Evolutionary conservation across 2,113 vertebrate species (phyloP).

Genomic region (Clarias batrachus): DNA sequence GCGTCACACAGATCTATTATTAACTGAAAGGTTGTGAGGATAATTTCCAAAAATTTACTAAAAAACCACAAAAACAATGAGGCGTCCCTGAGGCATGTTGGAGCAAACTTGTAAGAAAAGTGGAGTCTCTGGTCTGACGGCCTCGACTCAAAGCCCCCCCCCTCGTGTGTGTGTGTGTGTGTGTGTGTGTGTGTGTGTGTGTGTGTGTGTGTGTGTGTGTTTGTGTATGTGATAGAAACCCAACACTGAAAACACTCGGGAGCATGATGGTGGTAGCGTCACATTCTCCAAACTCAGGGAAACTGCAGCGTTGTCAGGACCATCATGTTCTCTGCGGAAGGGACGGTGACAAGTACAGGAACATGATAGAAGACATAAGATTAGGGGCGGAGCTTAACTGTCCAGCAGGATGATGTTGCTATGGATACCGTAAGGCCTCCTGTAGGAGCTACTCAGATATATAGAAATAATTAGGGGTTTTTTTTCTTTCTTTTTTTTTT

Average conservation of each 20-base stretch:
- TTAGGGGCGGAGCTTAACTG: neutral
- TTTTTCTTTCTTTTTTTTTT: neutral
- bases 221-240: neutral
- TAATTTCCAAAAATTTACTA: neutral
- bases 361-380: neutral
- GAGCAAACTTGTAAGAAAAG: neutral
- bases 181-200: too few relatives aligned
- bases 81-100: neutral
- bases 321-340: too few relatives aligned
- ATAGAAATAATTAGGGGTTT: too few relatives aligned
- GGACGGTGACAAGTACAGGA: neutral
- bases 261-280: neutral
- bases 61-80: neutral
- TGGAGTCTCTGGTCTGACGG: neutral
- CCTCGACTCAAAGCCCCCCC: neutral
- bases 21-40: neutral
- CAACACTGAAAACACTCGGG: neutral
- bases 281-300: neutral
- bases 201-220: too few relatives aligned
- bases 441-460: too few relatives aligned
- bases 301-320: neutral
- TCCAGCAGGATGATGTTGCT: neutral
- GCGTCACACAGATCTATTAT: neutral
- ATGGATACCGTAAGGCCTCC: too few relatives aligned
- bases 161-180: too few relatives aligned